A percentile compares a stretch with the other conserved stretches of the same genome.
phyloP scores from a whole-genome alignment of 92 coral and sea anemone species.

The Palythoa grandis region DNA sequence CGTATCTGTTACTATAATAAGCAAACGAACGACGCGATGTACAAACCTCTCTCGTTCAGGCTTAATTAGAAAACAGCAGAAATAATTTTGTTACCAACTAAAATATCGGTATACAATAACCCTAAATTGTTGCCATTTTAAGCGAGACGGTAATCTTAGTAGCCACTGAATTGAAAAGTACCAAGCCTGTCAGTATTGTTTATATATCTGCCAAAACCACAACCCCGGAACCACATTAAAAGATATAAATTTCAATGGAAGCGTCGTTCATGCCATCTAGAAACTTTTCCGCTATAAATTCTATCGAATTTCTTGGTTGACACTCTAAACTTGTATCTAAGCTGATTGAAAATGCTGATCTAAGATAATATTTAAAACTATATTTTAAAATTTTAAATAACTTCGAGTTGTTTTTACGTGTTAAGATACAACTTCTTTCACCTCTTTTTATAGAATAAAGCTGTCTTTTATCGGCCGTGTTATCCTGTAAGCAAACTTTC shows the following conservation, averaged over 20 bases:
- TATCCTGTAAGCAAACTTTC: neutral
- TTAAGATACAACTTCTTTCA: neutral
- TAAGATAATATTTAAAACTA: neutral
- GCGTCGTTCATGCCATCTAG: neutral
- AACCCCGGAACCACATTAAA: slow-evolving; percentile 10
- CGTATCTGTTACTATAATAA: slow-evolving; percentile 3
- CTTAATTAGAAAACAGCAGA: neutral
- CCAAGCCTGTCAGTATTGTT: slow-evolving; percentile 9
- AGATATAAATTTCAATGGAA: neutral
- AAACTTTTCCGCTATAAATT: neutral
- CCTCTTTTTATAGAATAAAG: neutral
- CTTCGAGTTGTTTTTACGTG: slow-evolving; percentile 2
- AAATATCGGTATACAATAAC: neutral
- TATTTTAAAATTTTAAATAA: neutral
- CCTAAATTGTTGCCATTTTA: neutral
- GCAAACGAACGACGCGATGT: neutral
- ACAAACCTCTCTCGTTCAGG: neutral
- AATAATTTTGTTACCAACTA: neutral
- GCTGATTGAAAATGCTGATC: neutral
- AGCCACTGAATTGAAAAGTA: slow-evolving; percentile 1
- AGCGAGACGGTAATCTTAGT: slow-evolving; percentile 36
- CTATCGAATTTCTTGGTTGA: neutral
- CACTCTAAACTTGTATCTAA: neutral
- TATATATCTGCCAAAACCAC: slow-evolving; percentile 11
- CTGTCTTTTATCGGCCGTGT: neutral